phyloP scores from a whole-genome alignment of 2,797 vertebrate species.

The Gymnoscopelus microlampas region DNA sequence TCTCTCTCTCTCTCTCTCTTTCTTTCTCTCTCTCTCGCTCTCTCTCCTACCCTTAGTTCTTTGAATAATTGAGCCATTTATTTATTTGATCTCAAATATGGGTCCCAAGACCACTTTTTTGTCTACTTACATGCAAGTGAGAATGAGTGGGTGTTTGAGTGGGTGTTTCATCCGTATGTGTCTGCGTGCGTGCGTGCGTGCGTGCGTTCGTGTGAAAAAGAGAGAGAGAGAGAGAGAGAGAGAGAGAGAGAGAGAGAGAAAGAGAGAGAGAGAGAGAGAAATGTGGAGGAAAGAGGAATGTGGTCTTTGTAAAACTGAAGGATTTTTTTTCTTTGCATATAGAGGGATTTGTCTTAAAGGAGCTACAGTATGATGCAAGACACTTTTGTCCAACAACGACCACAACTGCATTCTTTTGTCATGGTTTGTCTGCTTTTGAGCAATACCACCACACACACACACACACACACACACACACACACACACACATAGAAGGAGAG shows the following conservation, averaged over 20 bases:
- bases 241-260: neutral
- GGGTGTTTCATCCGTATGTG: neutral
- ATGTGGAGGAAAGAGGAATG: constrained; percentile 43
- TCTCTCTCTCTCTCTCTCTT: constrained; percentile 23
- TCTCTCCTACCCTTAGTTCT: neutral
- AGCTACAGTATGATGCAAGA: constrained; percentile 51
- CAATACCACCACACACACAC: constrained; percentile 1
- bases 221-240: neutral
- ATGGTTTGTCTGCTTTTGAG: constrained; percentile 55
- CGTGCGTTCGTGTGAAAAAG: constrained; percentile 20
- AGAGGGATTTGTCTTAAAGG: constrained; percentile 35
- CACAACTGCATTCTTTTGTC: constrained; percentile 30
- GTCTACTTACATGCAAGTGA: constrained; percentile 29
- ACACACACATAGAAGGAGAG: constrained; percentile 61
- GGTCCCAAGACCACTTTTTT: constrained; percentile 70
- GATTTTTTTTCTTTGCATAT: constrained; percentile 54
- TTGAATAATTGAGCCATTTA: constrained; percentile 63
- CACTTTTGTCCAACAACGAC: constrained; percentile 55
- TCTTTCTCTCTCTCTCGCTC: constrained; percentile 1
- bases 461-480: neutral
- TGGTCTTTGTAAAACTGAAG: constrained; percentile 63
- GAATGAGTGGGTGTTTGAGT: constrained; percentile 23
- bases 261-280: too few species aligned
- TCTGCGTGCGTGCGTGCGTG: constrained; percentile 20
- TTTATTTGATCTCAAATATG: constrained; percentile 68